Base-by-base conservation (phyloP, 2,113 vertebrate species). In the Muscicapa adusta region DNA sequence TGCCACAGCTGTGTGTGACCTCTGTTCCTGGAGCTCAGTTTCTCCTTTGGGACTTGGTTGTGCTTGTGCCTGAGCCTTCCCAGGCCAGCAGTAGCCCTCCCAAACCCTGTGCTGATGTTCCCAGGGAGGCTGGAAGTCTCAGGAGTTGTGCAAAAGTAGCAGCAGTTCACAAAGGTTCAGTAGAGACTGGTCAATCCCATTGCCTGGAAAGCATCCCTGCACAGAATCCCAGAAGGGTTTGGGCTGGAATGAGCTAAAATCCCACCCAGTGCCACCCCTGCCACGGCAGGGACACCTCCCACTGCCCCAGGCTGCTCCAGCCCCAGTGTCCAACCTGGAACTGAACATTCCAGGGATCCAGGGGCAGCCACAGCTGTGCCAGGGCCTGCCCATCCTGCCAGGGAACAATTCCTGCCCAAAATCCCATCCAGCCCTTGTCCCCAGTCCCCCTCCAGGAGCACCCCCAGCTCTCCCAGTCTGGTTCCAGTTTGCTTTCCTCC, bases 211-310 rank as follows among this genome's bases (percentile, higher is more conserved):
- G 6, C 4, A 8, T 56, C 57, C 40, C 25, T 25, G 11, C 56
- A 34, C 16, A 16, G 43, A 15, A 8, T 57, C 34, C 50, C 26
- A 22, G 20, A 6, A 5, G 3, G 42, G 1, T 12, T 48, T 50
- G 36, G 58, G 8, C 7, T 43, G 36, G 34, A 10, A 50, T 8
- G 14, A 5, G 5, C 10, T 5, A 23, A 0, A 8, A 33, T 2
- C 34, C 17, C 75, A 15, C 0, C 48, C 42, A 18, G 16, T 6
- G 1, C 40, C 65, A 19, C 8, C 34, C n/a, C n/a, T 25, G 56
- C 24, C 66, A 6, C 15, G 57, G 57, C 50, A 79, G 66, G 58
- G 50, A 65, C 75, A 15, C 31, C 66, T 72, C 0, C 50, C 74
- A 9, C 20, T 54, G 42, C 5, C 10, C 73, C 71, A 36, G 68